phyloP scores from a whole-genome alignment of 2,888 invertebrate genomes.

The Dusona sp. region DNA sequence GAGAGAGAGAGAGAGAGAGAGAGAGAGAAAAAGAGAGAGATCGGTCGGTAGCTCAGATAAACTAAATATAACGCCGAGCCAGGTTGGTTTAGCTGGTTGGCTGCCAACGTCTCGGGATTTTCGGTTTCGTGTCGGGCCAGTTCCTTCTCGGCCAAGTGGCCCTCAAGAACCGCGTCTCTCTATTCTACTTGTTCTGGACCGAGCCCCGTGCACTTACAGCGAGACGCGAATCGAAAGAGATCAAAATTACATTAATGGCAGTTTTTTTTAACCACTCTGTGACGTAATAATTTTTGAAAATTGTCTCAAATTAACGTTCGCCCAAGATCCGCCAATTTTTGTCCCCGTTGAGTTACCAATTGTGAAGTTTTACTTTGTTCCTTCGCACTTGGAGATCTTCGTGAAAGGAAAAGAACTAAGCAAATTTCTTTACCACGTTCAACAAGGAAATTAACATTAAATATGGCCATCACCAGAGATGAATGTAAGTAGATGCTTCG shows the following conservation, averaged over 20 bases:
- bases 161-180: conserved; percentile 69
- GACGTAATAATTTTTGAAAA: not conserved
- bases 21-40: conserved; percentile 46
- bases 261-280: not conserved
- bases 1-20: conserved; percentile 17
- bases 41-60: conserved; percentile 73
- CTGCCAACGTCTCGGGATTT: conserved; percentile 77
- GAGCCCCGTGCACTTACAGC: conserved; percentile 10
- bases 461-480: conserved; percentile 83
- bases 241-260: not conserved
- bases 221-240: conserved; percentile 76
- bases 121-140: conserved; percentile 65
- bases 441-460: conserved; percentile 62
- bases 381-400: not conserved
- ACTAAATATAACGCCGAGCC: conserved; percentile 83
- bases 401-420: not conserved
- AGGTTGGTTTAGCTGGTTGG: conserved; percentile 79
- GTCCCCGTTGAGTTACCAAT: not conserved
- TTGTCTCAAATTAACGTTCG: not conserved
- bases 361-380: not conserved
- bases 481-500: conserved; percentile 82
- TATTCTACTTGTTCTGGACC: conserved; percentile 33
- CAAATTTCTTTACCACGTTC: not conserved
- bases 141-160: conserved; percentile 68
- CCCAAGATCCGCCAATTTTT: not conserved